phyloP scores from a whole-genome alignment of 2,888 invertebrate genomes.

The Cryptus armator region DNA sequence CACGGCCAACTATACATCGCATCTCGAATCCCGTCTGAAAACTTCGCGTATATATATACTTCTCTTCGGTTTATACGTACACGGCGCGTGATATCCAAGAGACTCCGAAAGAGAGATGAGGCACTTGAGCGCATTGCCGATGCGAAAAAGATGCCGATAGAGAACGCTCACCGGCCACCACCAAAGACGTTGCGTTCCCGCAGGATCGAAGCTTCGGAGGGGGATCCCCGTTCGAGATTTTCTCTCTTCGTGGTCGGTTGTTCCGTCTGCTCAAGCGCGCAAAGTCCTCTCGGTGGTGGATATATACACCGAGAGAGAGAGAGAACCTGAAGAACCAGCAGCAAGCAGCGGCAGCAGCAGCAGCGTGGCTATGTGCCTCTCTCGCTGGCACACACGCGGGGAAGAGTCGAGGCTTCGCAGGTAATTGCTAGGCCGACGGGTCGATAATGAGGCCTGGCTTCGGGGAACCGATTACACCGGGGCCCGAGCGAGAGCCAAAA shows the following conservation, averaged over 20 bases:
- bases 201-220: conserved; percentile 20
- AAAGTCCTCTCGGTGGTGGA: conserved; percentile 64
- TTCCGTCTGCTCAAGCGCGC: conserved; percentile 49
- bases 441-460: conserved; percentile 85
- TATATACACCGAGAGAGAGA: conserved; percentile 48
- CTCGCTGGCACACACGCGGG: conserved; percentile 71
- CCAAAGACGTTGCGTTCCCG: conserved; percentile 37
- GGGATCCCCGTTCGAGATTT: conserved; percentile 44
- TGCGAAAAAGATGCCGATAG: conserved; percentile 20
- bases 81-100: conserved; percentile 2
- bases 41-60: not conserved
- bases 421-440: conserved; percentile 85
- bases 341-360: conserved; percentile 55
- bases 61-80: not conserved
- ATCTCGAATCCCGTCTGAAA: not conserved
- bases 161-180: conserved; percentile 1
- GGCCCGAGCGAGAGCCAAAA: conserved; percentile 80
- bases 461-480: conserved; percentile 85
- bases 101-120: not conserved
- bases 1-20: not conserved
- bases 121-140: conserved; percentile 14
- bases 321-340: conserved; percentile 34
- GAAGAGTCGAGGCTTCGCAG: conserved; percentile 84
- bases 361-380: conserved; percentile 59
- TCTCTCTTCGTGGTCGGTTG: conserved; percentile 45